These are phyloP conservation scores for Sprattus sprattus DNA, from an alignment of 2,113 vertebrate species.

Conservation along the genomic window DNA sequence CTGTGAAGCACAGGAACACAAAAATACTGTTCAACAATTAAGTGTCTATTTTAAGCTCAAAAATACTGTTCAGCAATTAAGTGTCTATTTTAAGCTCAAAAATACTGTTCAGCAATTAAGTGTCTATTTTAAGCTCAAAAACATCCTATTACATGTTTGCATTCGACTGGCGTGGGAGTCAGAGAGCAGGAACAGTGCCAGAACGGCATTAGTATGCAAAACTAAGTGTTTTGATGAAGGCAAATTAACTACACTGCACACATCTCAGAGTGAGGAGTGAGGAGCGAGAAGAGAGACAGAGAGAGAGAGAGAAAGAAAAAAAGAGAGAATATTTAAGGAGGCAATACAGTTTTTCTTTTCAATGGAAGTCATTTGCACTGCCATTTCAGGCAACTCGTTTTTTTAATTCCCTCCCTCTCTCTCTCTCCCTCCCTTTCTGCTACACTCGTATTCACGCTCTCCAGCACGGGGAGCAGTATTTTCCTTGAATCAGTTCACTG, in stretches of 20 bases:
- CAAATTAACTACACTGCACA: neutral
- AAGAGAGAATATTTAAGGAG: neutral
- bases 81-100: constrained; percentile 42
- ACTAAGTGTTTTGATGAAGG: neutral
- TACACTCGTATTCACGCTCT: neutral
- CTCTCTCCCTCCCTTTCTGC: neutral
- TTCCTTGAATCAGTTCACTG: constrained; percentile 1
- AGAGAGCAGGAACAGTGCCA: neutral
- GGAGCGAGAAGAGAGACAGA: too few species aligned
- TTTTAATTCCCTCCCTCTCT: neutral
- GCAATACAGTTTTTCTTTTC: neutral
- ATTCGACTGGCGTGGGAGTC: neutral
- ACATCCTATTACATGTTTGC: constrained; percentile 6
- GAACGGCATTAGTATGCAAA: neutral
- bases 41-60: constrained; percentile 42
- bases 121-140: constrained; percentile 41
- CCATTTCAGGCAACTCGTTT: neutral
- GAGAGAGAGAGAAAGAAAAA: neutral
- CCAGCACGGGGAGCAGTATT: neutral
- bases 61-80: constrained; percentile 46
- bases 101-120: constrained; percentile 44
- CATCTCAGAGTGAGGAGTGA: neutral
- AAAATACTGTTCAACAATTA: constrained; percentile 47
- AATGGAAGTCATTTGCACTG: neutral
- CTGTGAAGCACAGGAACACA: neutral